Percentiles rank a stretch among this genome's conserved stretches.
These are phyloP conservation scores for Solenodon paradoxus DNA, from an alignment of 2,113 vertebrate species.

Conservation along the genomic window DNA sequence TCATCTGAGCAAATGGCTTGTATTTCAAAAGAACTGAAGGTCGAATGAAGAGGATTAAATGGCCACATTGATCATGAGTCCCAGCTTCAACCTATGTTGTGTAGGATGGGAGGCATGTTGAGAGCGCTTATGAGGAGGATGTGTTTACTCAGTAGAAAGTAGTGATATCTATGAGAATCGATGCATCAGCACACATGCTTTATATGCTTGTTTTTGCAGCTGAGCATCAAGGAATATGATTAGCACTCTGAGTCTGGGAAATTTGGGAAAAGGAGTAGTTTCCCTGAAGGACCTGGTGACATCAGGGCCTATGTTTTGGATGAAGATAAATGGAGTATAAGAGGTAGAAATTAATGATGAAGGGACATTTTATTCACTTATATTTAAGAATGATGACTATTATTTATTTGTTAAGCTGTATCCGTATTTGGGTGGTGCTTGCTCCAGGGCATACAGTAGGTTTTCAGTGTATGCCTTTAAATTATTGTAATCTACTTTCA, in stretches of 20 bases:
- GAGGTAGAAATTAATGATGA: neutral
- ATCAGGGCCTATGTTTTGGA: neutral
- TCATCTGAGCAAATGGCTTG: neutral
- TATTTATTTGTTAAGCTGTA: too few relatives aligned
- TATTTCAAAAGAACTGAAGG: neutral
- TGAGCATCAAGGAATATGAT: neutral
- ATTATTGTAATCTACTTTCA: neutral
- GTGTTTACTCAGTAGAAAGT: neutral
- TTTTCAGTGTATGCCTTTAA: too few relatives aligned
- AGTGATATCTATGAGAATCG: neutral
- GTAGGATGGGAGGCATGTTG: neutral
- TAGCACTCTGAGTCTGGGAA: neutral
- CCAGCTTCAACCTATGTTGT: too few relatives aligned
- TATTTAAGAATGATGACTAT: too few relatives aligned
- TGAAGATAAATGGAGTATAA: neutral
- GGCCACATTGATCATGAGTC: neutral
- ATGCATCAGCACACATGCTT: neutral
- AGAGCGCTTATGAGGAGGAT: neutral
- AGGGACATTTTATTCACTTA: neutral
- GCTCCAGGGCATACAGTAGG: neutral
- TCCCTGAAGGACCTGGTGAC: neutral
- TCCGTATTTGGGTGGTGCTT: neutral
- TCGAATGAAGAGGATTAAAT: neutral
- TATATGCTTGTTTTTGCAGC: neutral
- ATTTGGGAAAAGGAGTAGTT: neutral